These are phyloP conservation scores for Drosophila paulistorum DNA, from an alignment of 1,140 invertebrate genomes.

Conservation along the genomic window DNA sequence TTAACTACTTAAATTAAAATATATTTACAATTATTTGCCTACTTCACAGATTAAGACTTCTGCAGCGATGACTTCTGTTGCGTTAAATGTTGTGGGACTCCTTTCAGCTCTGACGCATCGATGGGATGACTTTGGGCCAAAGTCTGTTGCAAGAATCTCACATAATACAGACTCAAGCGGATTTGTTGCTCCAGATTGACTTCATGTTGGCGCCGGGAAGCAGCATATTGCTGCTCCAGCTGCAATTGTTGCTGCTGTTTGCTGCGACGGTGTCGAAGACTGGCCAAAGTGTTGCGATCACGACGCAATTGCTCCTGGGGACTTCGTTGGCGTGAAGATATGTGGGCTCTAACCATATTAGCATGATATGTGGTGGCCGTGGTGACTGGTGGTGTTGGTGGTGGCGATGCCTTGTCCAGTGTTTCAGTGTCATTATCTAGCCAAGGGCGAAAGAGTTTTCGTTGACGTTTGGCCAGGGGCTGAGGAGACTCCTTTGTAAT, in stretches of 20 bases:
- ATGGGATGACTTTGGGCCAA: conserved; percentile 35
- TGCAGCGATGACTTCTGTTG: conserved; percentile 24
- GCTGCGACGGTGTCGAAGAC: conserved; percentile 49
- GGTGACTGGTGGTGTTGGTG: conserved; percentile 7
- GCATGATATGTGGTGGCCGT: conserved; percentile 42
- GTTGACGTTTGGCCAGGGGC: conserved; percentile 57
- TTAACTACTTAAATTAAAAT: neutral
- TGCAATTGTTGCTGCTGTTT: conserved; percentile 51
- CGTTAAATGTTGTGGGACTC: neutral
- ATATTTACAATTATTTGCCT: neutral
- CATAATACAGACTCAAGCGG: conserved; percentile 62
- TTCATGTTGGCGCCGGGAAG: conserved; percentile 46
- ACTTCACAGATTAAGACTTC: neutral
- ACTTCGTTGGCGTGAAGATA: conserved; percentile 42
- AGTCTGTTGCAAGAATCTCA: conserved; percentile 54
- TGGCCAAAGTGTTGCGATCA: conserved; percentile 58
- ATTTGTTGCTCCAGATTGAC: conserved; percentile 55
- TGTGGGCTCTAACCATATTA: conserved; percentile 55
- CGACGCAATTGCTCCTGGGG: conserved; percentile 60
- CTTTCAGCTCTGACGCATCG: conserved; percentile 12
- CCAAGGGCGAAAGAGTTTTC: conserved; percentile 64
- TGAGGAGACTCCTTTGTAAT: conserved; percentile 45
- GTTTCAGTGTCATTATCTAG: conserved; percentile 38
- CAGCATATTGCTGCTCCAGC: conserved; percentile 52
- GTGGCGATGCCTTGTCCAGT: conserved; percentile 1